Percentiles rank a stretch among this genome's conserved stretches.
Conservation (phyloP, 2,888 invertebrate genomes). For the Dendrolimus pini region DNA sequence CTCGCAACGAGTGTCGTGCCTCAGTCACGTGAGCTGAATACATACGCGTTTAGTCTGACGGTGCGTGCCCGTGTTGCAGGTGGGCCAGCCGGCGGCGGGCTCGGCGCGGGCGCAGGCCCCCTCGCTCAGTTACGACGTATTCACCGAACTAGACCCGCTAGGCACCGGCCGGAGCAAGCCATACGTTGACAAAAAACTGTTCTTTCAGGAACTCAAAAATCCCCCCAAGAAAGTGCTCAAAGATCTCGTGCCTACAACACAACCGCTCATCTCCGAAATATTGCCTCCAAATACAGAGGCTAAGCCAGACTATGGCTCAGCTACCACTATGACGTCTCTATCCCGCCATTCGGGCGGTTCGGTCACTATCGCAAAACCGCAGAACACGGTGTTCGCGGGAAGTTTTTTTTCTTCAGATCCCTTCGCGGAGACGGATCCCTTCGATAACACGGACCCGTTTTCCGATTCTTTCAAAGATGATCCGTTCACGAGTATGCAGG, state of each 20-base stretch:
- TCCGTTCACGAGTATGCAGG: conserved; percentile 73
- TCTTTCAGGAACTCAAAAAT: conserved; percentile 96
- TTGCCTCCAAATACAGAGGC: conserved; percentile 42
- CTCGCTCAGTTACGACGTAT: conserved; percentile 84
- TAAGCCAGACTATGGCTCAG: conserved; percentile 51
- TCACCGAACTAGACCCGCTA: conserved; percentile 95
- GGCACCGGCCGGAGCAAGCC: conserved; percentile 94
- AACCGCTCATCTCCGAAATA: conserved; percentile 52
- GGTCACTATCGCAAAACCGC: conserved; percentile 58
- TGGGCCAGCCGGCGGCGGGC: conserved; percentile 54
- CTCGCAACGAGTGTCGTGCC: neutral
- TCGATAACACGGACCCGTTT: conserved; percentile 82
- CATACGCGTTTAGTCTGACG: conserved; percentile 34
- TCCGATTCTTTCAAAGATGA: conserved; percentile 78
- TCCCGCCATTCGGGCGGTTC: conserved; percentile 67
- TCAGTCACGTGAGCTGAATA: neutral
- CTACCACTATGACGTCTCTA: conserved; percentile 68
- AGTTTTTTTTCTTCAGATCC: conserved; percentile 76
- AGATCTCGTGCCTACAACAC: conserved; percentile 81
- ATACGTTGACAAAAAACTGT: conserved; percentile 96
- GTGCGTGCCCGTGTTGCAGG: conserved; percentile 64
- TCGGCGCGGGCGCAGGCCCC: conserved; percentile 45
- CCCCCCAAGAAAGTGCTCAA: conserved; percentile 95
- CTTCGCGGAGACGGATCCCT: conserved; percentile 83
- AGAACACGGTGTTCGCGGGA: conserved; percentile 34